Base-by-base conservation (phyloP, 1,140 invertebrate species). In the Pseudomyrmex cubaensis region DNA sequence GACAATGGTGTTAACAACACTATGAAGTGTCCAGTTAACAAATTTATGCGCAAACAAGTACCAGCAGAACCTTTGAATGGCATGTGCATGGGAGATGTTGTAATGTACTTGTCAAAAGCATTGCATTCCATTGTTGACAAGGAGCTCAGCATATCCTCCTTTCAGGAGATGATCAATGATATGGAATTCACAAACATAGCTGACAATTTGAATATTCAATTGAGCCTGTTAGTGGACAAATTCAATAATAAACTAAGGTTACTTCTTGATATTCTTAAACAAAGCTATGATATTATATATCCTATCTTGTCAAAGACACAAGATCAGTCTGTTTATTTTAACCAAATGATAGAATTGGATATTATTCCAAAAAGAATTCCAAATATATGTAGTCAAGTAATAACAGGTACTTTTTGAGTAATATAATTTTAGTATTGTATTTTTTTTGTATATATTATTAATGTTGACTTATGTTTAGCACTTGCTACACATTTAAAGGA, bases 31-130 rank as follows among this genome's bases (percentile, higher is more conserved):
- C 93, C 92, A 63, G 85, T 93, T 15, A 91, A 86, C 48, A 93
- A 90, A 69, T 85, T 91, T 0, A 52, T 90, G 5, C 85, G 93
- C 1, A 94, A 94, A 62, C 94, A 94, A 80, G 92, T 94, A 50
- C 90, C 91, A 48, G 92, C 92, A 0, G 88, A 91, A 66, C 92
- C 93, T 2, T 69, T 94, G 0, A 90, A 90, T 63, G 94, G 93
- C 44, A 91, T 91, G 83, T 94, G 93, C 67, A 78, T 94, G 2
- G 89, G 92, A 61, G 93, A 94, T 56, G 91, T 93, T 25, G 92
- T 93, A 17, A 8, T 87, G 15, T 88, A 90, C 13, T 70, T 94
- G 17, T 94, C 94, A 0, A 91, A 92, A 61, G 87, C 86, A 15
- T 77, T 94, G 15, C 82, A 90, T 0, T 87, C 86, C 0, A 90